Conservation (phyloP, 2,888 invertebrate species). For the Glaucopsyche alexis region DNA sequence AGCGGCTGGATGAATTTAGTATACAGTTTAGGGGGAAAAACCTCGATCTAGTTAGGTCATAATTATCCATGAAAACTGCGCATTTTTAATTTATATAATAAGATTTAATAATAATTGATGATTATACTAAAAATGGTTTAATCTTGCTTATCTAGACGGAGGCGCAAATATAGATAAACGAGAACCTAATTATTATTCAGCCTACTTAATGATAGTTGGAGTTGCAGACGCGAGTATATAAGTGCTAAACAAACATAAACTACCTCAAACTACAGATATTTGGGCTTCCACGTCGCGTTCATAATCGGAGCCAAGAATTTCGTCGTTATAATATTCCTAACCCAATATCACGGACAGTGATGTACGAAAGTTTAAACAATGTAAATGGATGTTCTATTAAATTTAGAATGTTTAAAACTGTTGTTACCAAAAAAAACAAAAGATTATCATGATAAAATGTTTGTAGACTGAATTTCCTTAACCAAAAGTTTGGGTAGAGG, state of each 20-base stretch:
- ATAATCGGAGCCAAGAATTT: slow-evolving; percentile 34
- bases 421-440: no score
- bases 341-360: slow-evolving; percentile 18
- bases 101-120: no score
- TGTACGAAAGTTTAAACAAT: slow-evolving; percentile 22
- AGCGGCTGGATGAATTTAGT: no score
- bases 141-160: neutral
- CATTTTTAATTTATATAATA: no score
- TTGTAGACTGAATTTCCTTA: no score
- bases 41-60: no score
- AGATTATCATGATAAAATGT: no score
- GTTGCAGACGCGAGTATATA: slow-evolving; percentile 24
- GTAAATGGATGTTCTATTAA: neutral
- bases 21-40: no score
- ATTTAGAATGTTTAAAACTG: neutral
- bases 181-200: slow-evolving; percentile 4
- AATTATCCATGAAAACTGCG: no score
- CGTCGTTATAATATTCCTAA: slow-evolving; percentile 31
- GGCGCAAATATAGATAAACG: slow-evolving; percentile 13
- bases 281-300: slow-evolving; percentile 28
- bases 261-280: slow-evolving; percentile 31
- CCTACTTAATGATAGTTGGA: neutral
- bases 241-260: slow-evolving; percentile 23
- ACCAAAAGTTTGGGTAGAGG: no score
- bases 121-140: neutral